Base-by-base conservation (phyloP, 2,113 vertebrate genomes). In the Loxodonta africana region DNA sequence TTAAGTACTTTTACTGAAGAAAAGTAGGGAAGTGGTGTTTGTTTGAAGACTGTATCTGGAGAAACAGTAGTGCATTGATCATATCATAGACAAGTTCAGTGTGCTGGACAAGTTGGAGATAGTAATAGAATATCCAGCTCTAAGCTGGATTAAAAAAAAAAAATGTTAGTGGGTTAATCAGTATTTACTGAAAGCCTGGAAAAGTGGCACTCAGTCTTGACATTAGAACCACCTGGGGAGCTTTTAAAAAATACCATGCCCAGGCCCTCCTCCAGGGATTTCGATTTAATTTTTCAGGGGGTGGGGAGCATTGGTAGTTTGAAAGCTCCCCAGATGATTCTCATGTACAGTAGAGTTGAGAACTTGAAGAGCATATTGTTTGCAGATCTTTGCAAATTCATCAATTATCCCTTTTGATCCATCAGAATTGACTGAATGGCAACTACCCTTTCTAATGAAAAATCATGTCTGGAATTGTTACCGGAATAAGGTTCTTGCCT, bases 1-100 rank as follows among this genome's bases (percentile, higher is more conserved):
- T 84, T 82, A 53, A 44, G 48, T 78, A 60, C 51, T 86, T 97
- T 90, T 85, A 44, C 67, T 51, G 37, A 88, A 90, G 83, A 91
- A 37, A 41, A 26, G 37, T 8, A 65, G 28, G 60, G 44, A 95
- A 74, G 28, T 17, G 5, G 28, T 91, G 48, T 78, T 93, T 78
- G 69, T 73, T 95, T 65, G 23, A 86, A 90, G 53, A 25, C 44
- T 30, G 3, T 80, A 5, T 86, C 83, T 86, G 62, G 83, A 91
- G 60, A 77, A 67, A 83, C 6, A 30, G 63, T 23, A 46, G 62
- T 9, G 18, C 6, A 9, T 67, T 77, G 73, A 60, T 30, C 53
- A 5, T 78, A 51, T 21, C 28, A 15, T 2, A 65, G 57, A 46
- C 37, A n/a, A 62, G 46, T 81, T 89, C 8, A 33, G 57, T 25